These are phyloP conservation scores for Desoria tigrina DNA, from an alignment of 2,888 invertebrate genomes.

Conservation along the genomic window DNA sequence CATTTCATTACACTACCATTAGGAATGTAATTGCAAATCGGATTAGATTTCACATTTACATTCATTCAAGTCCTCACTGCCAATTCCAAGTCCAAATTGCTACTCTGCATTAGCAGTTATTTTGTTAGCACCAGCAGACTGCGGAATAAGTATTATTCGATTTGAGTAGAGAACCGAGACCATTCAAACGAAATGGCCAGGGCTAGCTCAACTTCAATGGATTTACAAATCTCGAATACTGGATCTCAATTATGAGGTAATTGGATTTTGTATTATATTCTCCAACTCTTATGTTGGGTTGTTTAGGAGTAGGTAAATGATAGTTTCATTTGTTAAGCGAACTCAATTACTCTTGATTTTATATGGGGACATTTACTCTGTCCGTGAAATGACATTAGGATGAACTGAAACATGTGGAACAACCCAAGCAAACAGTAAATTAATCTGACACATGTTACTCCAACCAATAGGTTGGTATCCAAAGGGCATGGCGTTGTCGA, in stretches of 20 bases:
- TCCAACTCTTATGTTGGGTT: not conserved
- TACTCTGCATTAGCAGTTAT: no score
- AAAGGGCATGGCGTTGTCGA: no score
- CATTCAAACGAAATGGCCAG: no score
- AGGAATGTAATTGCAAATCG: constrained; percentile 29
- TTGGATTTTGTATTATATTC: not conserved
- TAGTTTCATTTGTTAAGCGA: constrained; percentile 7
- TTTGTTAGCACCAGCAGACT: not conserved
- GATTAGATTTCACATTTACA: constrained; percentile 32
- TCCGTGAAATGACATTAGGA: constrained; percentile 11
- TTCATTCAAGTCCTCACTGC: constrained; percentile 27
- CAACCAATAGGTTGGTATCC: no score
- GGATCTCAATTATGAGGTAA: constrained; percentile 2
- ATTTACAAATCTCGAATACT: not conserved
- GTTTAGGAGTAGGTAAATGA: constrained; percentile 2
- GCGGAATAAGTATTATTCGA: no score
- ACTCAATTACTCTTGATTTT: constrained; percentile 9
- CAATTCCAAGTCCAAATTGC: no score
- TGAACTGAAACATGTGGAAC: constrained; percentile 11
- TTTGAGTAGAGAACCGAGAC: no score
- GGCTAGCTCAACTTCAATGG: no score
- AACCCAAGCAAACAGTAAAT: constrained; percentile 2
- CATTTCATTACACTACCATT: constrained; percentile 31
- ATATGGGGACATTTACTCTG: not conserved
- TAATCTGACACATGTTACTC: constrained; percentile 8